Evolutionary conservation across 2,113 vertebrate species (phyloP).

Genomic region (Corythaixoides concolor): DNA sequence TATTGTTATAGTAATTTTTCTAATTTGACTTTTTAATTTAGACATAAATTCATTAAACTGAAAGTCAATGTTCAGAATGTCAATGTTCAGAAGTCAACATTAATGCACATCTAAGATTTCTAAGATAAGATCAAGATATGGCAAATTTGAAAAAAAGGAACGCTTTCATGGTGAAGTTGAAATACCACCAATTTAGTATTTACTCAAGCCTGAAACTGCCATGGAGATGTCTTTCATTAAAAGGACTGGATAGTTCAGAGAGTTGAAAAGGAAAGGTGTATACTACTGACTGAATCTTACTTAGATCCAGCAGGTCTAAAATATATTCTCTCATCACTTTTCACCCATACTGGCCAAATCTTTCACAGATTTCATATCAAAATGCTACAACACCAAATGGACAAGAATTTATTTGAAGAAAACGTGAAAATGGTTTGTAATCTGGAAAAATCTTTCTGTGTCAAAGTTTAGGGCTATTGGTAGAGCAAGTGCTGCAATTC

Average conservation of each 20-base stretch:
- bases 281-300: background rate
- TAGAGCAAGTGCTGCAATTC: background rate
- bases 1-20: background rate
- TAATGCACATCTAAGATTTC: background rate
- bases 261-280: background rate
- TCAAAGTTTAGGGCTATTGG: background rate
- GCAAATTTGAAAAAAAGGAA: background rate
- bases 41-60: background rate
- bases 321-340: background rate
- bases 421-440: background rate
- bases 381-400: background rate
- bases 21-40: background rate
- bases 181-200: background rate
- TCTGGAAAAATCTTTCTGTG: background rate
- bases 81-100: background rate
- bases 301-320: background rate
- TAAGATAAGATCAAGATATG: background rate
- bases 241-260: background rate
- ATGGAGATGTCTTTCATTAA: background rate
- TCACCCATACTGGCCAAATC: background rate
- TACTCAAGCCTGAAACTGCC: background rate
- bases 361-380: background rate
- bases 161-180: background rate
- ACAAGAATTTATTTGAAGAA: background rate
- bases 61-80: background rate